Percentiles rank a stretch among this genome's conserved stretches.
Evolutionary conservation across 1,140 invertebrate species (phyloP).

Genomic region (Bombus cullumanus): DNA sequence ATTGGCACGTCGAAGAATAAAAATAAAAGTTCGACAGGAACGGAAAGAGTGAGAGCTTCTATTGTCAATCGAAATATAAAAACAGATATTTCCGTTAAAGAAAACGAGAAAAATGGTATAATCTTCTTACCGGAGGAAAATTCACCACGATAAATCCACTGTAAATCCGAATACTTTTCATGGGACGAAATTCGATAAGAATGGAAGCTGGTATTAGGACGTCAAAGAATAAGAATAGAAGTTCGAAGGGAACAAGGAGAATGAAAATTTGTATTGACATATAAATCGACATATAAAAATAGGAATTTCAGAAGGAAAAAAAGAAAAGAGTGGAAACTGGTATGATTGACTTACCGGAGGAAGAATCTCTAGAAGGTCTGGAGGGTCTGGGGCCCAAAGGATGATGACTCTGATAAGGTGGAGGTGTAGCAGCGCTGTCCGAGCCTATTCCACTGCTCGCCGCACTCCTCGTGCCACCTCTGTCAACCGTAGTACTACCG

Average conservation of each 20-base stretch:
- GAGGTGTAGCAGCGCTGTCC: conserved; percentile 92
- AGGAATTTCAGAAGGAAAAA: neutral
- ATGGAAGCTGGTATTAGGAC: too few species aligned
- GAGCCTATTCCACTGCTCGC: conserved; percentile 91
- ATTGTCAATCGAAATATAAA: neutral
- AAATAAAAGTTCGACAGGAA: neutral
- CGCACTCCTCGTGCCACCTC: conserved; percentile 81
- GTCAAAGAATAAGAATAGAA: neutral
- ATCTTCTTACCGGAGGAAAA: conserved; percentile 77
- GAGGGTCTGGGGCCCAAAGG: conserved; percentile 77
- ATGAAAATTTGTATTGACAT: neutral
- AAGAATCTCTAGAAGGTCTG: conserved; percentile 79
- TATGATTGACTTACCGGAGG: conserved; percentile 78
- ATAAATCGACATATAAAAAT: neutral
- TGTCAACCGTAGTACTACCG: conserved; percentile 75
- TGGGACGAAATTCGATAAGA: too few species aligned
- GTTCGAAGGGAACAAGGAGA: neutral
- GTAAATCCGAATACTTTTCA: too few species aligned
- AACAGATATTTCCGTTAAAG: neutral
- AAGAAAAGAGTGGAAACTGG: neutral
- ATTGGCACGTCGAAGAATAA: neutral
- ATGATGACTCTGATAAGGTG: conserved; percentile 79
- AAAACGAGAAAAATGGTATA: neutral
- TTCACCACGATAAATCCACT: too few species aligned
- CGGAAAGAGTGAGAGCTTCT: neutral